Evolutionary conservation across 1,140 invertebrate species (phyloP).

Genomic region (Manduca sexta): DNA sequence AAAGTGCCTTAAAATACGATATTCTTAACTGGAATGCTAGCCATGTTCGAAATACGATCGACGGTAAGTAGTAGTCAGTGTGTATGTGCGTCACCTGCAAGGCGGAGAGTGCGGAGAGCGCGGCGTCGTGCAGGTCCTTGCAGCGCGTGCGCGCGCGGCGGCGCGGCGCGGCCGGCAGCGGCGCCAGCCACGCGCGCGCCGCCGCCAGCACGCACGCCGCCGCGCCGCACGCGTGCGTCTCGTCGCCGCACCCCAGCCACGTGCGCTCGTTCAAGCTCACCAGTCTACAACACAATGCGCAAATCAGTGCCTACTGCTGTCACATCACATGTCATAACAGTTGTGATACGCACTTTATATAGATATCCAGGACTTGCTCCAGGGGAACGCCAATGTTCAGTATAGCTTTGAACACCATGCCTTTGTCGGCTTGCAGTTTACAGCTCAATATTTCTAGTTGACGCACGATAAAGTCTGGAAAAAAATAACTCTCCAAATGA

Average conservation of each 20-base stretch:
- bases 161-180: conserved; percentile 67
- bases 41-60: no score
- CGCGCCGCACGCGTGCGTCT: conserved; percentile 83
- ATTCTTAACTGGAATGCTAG: no score
- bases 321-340: no score
- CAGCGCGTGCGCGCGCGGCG: conserved; percentile 69
- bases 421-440: conserved; percentile 78
- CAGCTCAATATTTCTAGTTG: conserved; percentile 84
- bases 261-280: conserved; percentile 83
- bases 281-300: conserved; percentile 72
- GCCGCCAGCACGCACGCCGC: conserved; percentile 78
- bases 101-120: conserved; percentile 49
- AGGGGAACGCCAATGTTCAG: conserved; percentile 81
- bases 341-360: conserved; percentile 74
- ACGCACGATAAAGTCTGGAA: conserved; percentile 81
- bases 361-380: conserved; percentile 82
- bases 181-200: conserved; percentile 72
- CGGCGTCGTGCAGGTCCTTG: conserved; percentile 62
- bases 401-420: conserved; percentile 80
- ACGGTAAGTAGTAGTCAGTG: no score
- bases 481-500: no score
- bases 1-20: no score
- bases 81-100: conserved; percentile 34
- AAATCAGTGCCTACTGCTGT: no score
- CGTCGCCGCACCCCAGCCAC: conserved; percentile 84